Evolutionary conservation across 1,140 invertebrate genomes (phyloP).

Genomic region (Drosophila chauvacae): DNA sequence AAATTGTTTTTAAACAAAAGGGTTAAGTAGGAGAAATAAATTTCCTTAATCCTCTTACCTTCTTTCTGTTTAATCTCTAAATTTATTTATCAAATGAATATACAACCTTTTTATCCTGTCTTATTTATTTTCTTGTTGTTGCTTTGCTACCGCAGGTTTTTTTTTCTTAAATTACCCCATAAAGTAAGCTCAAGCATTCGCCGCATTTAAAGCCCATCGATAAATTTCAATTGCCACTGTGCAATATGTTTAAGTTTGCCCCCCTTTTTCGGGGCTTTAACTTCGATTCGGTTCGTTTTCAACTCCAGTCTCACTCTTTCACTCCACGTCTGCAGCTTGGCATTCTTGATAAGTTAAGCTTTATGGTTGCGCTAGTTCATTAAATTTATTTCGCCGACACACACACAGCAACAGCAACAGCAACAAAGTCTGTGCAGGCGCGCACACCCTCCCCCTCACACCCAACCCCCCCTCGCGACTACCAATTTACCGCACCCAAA

Average conservation of each 20-base stretch:
- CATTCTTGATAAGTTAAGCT: conserved; percentile 74
- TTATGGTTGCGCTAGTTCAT: conserved; percentile 81
- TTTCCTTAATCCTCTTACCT: neutral
- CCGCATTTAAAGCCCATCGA: conserved; percentile 14
- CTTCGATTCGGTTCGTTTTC: conserved; percentile 19
- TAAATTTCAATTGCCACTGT: conserved; percentile 43
- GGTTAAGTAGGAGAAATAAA: neutral
- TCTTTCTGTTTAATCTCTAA: neutral
- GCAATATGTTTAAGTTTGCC: conserved; percentile 38
- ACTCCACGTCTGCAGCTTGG: conserved; percentile 16
- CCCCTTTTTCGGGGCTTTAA: conserved; percentile 13
- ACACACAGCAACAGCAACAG: conserved; percentile 49
- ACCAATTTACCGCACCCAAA: conserved; percentile 44
- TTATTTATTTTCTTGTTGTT: neutral
- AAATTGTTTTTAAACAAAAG: neutral
- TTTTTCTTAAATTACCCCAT: neutral
- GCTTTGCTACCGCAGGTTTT: neutral
- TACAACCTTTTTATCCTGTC: neutral
- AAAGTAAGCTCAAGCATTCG: conserved; percentile 17
- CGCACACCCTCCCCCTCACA: neutral
- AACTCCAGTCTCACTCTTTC: conserved; percentile 31
- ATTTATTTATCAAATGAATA: conserved; percentile 13
- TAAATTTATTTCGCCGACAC: conserved; percentile 77
- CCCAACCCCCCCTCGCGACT: neutral
- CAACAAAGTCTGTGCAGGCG: conserved; percentile 72